phyloP scores from a whole-genome alignment of 2,113 vertebrate genomes.

The Egretta garzetta region DNA sequence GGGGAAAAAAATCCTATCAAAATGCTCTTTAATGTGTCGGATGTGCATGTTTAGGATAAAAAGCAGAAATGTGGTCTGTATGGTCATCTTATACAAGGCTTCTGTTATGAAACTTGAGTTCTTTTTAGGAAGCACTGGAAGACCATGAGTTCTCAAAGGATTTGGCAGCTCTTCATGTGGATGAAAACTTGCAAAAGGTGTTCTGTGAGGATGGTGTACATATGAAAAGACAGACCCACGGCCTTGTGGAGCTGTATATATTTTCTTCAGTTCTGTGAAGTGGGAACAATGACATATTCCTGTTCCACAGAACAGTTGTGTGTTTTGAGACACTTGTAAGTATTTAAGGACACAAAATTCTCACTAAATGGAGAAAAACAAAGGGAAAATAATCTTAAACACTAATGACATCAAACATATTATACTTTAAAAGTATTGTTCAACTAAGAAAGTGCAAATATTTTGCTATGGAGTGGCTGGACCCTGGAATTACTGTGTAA shows the following conservation, averaged over 20 bases:
- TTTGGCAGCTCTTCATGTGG: neutral
- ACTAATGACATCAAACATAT: neutral
- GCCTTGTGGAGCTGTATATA: neutral
- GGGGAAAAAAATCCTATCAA: neutral
- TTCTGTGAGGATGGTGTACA: neutral
- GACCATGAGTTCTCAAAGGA: neutral
- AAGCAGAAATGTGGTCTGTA: neutral
- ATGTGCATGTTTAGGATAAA: neutral
- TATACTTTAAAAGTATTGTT: neutral
- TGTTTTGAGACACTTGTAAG: neutral
- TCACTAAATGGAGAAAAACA: neutral
- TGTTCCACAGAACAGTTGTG: fast-evolving
- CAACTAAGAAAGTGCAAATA: neutral
- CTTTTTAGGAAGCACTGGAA: neutral
- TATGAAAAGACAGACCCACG: neutral
- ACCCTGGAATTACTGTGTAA: neutral
- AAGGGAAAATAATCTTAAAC: neutral
- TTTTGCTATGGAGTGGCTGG: neutral
- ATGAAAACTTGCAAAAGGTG: neutral
- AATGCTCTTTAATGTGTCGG: neutral
- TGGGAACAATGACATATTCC: neutral
- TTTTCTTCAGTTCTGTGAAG: neutral
- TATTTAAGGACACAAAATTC: neutral
- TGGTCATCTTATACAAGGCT: neutral
- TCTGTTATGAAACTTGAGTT: neutral